These are phyloP conservation scores for Magallana nippona DNA, from an alignment of 2,888 invertebrate species.

Conservation along the genomic window DNA sequence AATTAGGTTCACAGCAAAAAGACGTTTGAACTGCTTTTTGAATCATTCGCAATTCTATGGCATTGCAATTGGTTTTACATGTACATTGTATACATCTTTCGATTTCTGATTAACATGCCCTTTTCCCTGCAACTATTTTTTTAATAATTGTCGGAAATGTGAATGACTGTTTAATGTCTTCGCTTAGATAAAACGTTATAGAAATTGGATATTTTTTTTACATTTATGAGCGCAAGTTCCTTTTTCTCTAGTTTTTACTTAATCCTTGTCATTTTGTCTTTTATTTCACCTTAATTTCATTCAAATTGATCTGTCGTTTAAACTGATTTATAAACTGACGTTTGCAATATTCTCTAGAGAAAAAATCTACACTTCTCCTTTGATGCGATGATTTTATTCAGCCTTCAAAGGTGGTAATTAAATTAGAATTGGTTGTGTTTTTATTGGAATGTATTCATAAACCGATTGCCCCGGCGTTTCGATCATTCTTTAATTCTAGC, in stretches of 20 bases:
- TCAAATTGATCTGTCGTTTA: neutral
- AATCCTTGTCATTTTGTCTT: neutral
- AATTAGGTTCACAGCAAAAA: no score
- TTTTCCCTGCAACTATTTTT: no score
- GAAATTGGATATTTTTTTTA: no score
- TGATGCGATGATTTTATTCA: neutral
- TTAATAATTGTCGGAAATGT: no score
- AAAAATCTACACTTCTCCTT: neutral
- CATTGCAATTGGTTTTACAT: no score
- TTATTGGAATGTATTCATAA: neutral
- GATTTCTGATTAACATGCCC: no score
- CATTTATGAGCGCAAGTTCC: no score
- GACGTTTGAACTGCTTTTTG: no score
- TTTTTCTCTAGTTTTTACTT: neutral
- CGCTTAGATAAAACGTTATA: no score
- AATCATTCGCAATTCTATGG: no score
- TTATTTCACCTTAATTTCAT: constrained; percentile 15
- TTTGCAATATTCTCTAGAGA: constrained; percentile 14
- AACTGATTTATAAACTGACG: constrained; percentile 15
- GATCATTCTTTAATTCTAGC: neutral
- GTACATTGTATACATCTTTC: no score
- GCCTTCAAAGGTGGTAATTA: neutral
- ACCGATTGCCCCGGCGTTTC: constrained; percentile 3
- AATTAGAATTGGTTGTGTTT: constrained; percentile 10
- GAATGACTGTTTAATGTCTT: no score